phyloP scores from a whole-genome alignment of 2,113 vertebrate genomes.

The Ameiurus melas region DNA sequence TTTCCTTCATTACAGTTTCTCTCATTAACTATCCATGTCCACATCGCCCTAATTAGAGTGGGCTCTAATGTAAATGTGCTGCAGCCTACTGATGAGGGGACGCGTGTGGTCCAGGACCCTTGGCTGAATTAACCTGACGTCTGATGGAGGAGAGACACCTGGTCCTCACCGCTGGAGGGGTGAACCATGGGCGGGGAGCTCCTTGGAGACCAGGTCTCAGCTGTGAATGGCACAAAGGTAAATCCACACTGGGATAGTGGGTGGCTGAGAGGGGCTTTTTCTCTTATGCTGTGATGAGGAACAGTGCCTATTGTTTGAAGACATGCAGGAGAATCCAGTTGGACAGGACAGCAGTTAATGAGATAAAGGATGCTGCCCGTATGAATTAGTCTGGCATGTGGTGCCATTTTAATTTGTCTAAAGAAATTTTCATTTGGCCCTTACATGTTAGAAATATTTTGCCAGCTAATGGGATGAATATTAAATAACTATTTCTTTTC shows the following conservation, averaged over 20 bases:
- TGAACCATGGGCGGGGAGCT: slow-evolving; percentile 66
- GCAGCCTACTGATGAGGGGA: slow-evolving; percentile 60
- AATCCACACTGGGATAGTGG: slow-evolving; percentile 65
- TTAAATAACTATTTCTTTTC: slow-evolving; percentile 17
- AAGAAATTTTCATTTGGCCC: slow-evolving; percentile 51
- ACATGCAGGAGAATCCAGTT: slow-evolving; percentile 68
- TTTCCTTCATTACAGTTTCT: slow-evolving; percentile 69
- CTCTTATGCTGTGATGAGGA: slow-evolving; percentile 52
- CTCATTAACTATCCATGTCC: slow-evolving; percentile 73
- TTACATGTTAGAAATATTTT: slow-evolving; percentile 27
- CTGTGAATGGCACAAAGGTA: slow-evolving; percentile 78
- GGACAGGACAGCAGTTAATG: slow-evolving; percentile 54
- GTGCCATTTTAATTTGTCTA: slow-evolving; percentile 59
- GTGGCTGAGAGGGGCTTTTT: slow-evolving; percentile 49
- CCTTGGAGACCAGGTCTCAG: slow-evolving; percentile 80
- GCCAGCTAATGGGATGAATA: slow-evolving; percentile 32
- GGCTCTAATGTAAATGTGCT: slow-evolving; percentile 75
- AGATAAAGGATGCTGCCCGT: slow-evolving; percentile 54
- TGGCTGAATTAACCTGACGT: slow-evolving; percentile 79
- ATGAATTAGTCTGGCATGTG: slow-evolving; percentile 55
- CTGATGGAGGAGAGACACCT: slow-evolving; percentile 80
- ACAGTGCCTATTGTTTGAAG: slow-evolving; percentile 69
- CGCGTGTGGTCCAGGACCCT: slow-evolving; percentile 69
- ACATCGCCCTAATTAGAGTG: slow-evolving; percentile 79
- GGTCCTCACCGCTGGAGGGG: slow-evolving; percentile 77